These are phyloP conservation scores for Epinotia demarniana DNA, from an alignment of 2,888 invertebrate genomes.

Conservation along the genomic window DNA sequence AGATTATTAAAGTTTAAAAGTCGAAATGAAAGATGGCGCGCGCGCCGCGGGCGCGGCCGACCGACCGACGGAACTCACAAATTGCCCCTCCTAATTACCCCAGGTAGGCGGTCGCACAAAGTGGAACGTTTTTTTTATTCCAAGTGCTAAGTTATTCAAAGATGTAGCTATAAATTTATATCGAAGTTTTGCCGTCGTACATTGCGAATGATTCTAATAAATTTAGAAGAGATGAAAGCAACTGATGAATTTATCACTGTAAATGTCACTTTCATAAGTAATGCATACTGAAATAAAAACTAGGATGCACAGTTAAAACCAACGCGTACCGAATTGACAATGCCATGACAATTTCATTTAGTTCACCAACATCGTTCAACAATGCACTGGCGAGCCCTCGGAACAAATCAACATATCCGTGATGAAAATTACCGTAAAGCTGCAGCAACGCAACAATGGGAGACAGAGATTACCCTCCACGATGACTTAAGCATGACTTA, in stretches of 20 bases:
- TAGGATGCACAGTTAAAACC: conserved; percentile 7
- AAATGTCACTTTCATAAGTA: neutral
- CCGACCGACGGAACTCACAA: conserved; percentile 61
- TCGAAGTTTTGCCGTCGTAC: conserved; percentile 16
- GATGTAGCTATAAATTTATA: conserved; percentile 56
- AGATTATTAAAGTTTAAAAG: conserved; percentile 51
- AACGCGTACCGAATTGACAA: conserved; percentile 27
- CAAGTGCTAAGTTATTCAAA: conserved; percentile 70
- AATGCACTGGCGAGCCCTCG: conserved; percentile 17
- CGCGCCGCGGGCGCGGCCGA: conserved; percentile 54
- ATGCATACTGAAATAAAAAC: neutral
- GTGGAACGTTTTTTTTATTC: conserved; percentile 53
- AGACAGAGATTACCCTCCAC: conserved; percentile 44
- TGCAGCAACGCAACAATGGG: conserved; percentile 51
- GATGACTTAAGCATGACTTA: conserved; percentile 52
- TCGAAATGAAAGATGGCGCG: conserved; percentile 53
- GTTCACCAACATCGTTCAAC: conserved; percentile 29
- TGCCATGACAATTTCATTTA: conserved; percentile 31
- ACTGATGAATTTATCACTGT: neutral
- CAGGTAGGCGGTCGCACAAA: conserved; percentile 71
- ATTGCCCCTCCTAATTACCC: conserved; percentile 72
- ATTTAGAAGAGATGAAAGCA: neutral
- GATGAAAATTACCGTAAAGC: conserved; percentile 50
- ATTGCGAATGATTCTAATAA: neutral
- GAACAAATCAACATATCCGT: conserved; percentile 40